phyloP scores from a whole-genome alignment of 1,140 invertebrate genomes.

The Mycetomoellerius zeteki region DNA sequence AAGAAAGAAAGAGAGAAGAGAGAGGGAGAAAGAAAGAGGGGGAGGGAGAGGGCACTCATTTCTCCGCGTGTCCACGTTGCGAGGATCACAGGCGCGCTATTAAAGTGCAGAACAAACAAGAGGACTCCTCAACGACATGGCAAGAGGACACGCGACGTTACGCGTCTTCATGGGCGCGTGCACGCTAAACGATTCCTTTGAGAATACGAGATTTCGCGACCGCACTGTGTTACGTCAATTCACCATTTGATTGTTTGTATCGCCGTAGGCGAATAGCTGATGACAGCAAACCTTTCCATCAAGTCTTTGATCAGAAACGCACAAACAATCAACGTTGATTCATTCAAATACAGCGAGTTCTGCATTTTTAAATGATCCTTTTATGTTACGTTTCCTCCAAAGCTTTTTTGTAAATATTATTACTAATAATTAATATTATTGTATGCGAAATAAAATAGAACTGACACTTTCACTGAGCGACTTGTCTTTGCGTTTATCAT shows the following conservation, averaged over 20 bases:
- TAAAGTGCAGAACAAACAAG: conserved; percentile 82
- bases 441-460: no score
- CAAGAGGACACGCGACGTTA: conserved; percentile 65
- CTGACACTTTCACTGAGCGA: no score
- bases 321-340: not conserved
- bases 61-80: conserved; percentile 42
- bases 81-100: conserved; percentile 67
- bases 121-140: conserved; percentile 50
- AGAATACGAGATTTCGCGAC: conserved; percentile 65
- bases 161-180: conserved; percentile 31
- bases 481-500: no score
- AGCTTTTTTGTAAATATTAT: not conserved
- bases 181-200: conserved; percentile 62
- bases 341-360: not conserved
- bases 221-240: conserved; percentile 50
- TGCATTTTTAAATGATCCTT: not conserved
- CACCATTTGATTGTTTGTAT: conserved; percentile 25
- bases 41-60: conserved; percentile 23
- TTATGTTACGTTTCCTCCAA: not conserved
- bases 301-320: conserved; percentile 9
- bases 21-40: not conserved
- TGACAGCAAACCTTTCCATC: conserved; percentile 22
- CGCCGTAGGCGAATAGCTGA: not conserved
- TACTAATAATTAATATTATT: not conserved
- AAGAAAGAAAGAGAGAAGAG: not conserved